Conservation (phyloP, 2,888 invertebrate genomes). For the Julus scandinavius region DNA sequence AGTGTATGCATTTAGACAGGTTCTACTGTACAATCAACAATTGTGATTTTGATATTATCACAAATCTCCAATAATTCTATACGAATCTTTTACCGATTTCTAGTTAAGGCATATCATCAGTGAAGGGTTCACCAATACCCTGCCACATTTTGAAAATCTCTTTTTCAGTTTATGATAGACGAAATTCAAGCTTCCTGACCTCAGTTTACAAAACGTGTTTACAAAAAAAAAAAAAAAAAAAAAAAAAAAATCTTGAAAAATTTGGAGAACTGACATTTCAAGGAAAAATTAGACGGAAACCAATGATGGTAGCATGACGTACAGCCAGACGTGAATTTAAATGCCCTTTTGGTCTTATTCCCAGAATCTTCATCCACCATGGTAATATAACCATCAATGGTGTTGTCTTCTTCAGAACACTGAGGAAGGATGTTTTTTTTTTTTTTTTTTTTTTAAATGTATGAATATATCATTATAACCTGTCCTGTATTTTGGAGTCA, state of each 20-base stretch:
- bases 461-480: constrained; percentile 9
- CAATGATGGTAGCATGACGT: not conserved
- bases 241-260: not conserved
- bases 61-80: no score
- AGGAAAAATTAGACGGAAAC: not conserved
- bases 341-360: not conserved
- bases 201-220: not conserved
- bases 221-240: not conserved
- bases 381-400: not conserved
- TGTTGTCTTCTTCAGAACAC: not conserved
- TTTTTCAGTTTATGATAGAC: no score
- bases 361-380: not conserved
- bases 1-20: no score
- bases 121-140: no score
- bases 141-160: no score
- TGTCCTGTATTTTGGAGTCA: not conserved
- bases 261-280: not conserved
- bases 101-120: no score
- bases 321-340: not conserved
- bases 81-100: no score
- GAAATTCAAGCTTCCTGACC: not conserved
- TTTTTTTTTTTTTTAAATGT: not conserved
- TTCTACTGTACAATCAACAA: no score
- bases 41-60: no score
- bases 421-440: not conserved